Evolutionary conservation across 2,113 vertebrate species (phyloP).

Genomic region (Vireo altiloquus): DNA sequence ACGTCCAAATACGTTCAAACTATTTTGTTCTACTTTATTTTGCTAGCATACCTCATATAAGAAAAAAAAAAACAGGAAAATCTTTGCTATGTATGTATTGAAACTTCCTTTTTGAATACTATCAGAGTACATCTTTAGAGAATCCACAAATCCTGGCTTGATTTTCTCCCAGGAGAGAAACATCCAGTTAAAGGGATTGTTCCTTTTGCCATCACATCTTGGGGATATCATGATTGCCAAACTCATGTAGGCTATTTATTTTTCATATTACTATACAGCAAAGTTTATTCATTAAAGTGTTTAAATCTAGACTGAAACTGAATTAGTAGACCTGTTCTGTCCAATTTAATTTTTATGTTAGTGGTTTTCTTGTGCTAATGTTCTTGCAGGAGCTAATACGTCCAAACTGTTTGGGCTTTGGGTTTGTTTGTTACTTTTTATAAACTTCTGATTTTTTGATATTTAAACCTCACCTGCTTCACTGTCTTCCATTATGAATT

Average conservation of each 20-base stretch:
- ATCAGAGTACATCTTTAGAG: background rate
- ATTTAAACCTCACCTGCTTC: background rate
- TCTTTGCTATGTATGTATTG: background rate
- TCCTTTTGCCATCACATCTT: background rate
- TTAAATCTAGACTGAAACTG: background rate
- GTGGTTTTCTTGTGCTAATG: background rate
- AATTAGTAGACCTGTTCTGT: background rate
- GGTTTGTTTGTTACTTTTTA: background rate
- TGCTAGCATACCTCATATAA: background rate
- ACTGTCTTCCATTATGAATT: background rate
- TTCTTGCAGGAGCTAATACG: background rate
- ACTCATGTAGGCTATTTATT: background rate
- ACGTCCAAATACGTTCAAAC: background rate
- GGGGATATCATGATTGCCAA: background rate
- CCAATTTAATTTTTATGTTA: background rate
- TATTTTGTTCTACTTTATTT: background rate
- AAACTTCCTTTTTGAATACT: background rate
- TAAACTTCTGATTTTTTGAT: background rate
- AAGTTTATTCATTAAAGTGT: background rate
- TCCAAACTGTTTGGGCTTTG: background rate
- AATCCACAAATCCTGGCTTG: background rate
- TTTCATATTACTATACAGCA: background rate
- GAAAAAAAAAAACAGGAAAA: background rate
- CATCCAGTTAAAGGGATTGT: background rate
- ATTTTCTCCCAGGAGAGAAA: background rate